These are phyloP conservation scores for Aethes cnicana DNA, from an alignment of 2,888 invertebrate species.

Conservation along the genomic window DNA sequence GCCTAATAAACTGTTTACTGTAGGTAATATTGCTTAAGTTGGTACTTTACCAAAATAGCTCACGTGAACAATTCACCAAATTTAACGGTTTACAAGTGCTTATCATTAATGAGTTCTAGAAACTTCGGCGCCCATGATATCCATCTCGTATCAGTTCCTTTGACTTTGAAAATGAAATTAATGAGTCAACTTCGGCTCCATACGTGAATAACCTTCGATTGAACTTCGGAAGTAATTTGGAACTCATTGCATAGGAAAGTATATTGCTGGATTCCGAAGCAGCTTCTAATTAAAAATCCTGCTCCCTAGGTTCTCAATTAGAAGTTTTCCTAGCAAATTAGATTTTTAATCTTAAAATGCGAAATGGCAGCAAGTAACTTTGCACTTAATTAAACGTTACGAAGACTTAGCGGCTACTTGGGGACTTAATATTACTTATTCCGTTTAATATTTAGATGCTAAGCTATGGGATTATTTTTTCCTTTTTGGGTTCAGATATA, in stretches of 20 bases:
- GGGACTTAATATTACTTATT: constrained; percentile 14
- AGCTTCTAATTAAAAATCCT: constrained; percentile 26
- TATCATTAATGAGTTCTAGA: constrained; percentile 16
- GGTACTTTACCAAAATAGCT: no score
- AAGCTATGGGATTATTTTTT: not conserved
- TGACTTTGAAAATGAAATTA: constrained; percentile 26
- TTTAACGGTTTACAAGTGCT: constrained; percentile 19
- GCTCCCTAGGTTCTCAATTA: constrained; percentile 23
- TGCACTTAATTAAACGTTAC: constrained; percentile 25
- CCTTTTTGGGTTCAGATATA: not conserved
- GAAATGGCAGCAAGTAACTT: constrained; percentile 19
- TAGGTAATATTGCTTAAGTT: no score
- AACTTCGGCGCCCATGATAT: constrained; percentile 12
- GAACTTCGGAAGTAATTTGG: constrained; percentile 28
- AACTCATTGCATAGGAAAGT: constrained; percentile 29
- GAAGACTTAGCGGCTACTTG: constrained; percentile 19
- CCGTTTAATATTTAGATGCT: not conserved
- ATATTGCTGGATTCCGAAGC: constrained; percentile 17
- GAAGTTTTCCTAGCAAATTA: constrained; percentile 25
- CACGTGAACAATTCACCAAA: no score
- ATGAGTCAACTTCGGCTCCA: constrained; percentile 25
- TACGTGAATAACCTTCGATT: constrained; percentile 23
- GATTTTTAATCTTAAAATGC: constrained; percentile 27
- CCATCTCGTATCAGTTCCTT: constrained; percentile 18
- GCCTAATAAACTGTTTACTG: no score